Evolutionary conservation across 2,888 invertebrate genomes (phyloP), one percentile per base, ranked within the genome.

Genomic region (Drosophila cognata): DNA sequence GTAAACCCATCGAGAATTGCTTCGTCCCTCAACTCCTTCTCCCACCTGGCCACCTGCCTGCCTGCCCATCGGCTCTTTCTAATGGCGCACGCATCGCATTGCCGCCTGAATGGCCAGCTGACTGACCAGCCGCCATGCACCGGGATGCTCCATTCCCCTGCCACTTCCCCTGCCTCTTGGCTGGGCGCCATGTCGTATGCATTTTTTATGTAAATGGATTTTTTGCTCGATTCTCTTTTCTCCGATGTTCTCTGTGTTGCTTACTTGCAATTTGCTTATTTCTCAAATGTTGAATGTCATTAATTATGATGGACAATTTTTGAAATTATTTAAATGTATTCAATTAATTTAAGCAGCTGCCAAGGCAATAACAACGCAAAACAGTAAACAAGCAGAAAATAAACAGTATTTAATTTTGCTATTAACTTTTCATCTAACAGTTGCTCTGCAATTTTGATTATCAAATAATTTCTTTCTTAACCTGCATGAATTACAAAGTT

Each of bases 201-300:
- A 89, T 89, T 89, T 86, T 84, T 89, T 81, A 86, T 87, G 85
- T 46, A 89, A 89, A 89, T 86, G 87, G 74, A 81, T 87, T 89
- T 81, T 86, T 72, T 77, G 21, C 55, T 33, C 43, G 28, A 18
- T 64, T 38, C 48, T 50, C 36, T 29, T 53, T 52, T 53, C 31
- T 48, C 29, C n/a, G 28, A 28, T 36, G 33, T 11, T 33, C 33
- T 52, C 38, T 28, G 28, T 43, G 63, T 55, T 59, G 64, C 25
- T 11, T 35, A 48, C 28, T 41, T 57, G 67, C 29, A 4, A 21
- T 60, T 48, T 43, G 56, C 51, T 58, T 33, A 56, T 58, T 71
- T 6, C 21, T 4, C 67, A 76, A 50, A 46, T 62, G 69, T 69
- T 67, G 74, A 10, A 70, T 77, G 84, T 80, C 85, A 89, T 86